Base-by-base conservation (phyloP, 2,888 invertebrate genomes). In the Drosophila ochracea region DNA sequence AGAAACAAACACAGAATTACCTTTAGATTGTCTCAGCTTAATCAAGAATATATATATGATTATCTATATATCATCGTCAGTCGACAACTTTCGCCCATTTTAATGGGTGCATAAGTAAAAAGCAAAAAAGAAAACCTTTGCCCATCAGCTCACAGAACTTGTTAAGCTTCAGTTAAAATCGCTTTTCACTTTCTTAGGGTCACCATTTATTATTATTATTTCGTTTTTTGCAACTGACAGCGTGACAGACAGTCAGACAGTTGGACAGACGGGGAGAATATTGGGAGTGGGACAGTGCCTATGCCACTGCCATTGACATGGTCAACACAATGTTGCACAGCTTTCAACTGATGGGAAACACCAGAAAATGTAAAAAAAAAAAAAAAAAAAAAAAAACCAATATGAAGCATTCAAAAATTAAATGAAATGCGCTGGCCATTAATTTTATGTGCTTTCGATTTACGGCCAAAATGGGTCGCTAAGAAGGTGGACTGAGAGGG, bases 291-390 rank as follows among this genome's bases (percentile, higher is more conserved):
- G 65, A n/a, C 80, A 73, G 37, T 57, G 71, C 72, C 83, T 69
- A 60, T 69, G 74, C 62, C 75, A 77, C 55, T 71, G 86, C 82
- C 75, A 65, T 69, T 78, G 84, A 82, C 79, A 77, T 82, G 88
- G 74, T 75, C 80, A 84, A 75, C 76, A 65, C 76, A 68, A 52
- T 65, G 57, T 55, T 53, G 71, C 63, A 54, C 49, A 49, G 35
- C 47, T 53, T 72, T 59, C 39, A 50, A 52, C 30, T 39, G 62
- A 41, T 37, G n/a, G 25, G 16, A 76, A 68, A 49, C 16, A 9
- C 16, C 21, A 47, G 21, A 25, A 47, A 16, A 25, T 16, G 21
- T 16, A 47, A 7, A 16, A 4, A 7, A 49, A 39, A 19, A 21
- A 35, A 37, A 7, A 9, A 31, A 7, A 9, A 31, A 31, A 30